Evolutionary conservation across 1,140 invertebrate species (phyloP).

Genomic region (Pectinophora gossypiella): DNA sequence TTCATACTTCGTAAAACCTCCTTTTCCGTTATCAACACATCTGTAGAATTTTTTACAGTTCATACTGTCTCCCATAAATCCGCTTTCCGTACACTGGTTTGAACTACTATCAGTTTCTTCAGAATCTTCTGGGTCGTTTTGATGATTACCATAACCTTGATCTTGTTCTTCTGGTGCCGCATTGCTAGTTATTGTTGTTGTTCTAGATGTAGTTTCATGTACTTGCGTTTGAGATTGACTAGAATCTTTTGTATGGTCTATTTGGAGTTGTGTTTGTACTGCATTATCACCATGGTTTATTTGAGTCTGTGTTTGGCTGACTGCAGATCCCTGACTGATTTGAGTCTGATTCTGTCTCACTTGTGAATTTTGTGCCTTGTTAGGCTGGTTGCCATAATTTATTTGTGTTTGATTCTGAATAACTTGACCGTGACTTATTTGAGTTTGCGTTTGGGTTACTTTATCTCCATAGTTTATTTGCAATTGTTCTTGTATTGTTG

Average conservation of each 20-base stretch:
- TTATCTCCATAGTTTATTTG: constrained; percentile 27
- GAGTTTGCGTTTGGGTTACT: constrained; percentile 25
- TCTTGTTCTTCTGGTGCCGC: constrained; percentile 1
- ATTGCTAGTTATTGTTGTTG: constrained; percentile 12
- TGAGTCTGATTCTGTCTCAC: constrained; percentile 26
- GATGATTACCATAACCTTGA: not conserved
- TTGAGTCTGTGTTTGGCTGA: constrained; percentile 25
- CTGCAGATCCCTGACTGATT: constrained; percentile 18
- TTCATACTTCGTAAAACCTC: constrained; percentile 76
- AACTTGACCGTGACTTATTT: constrained; percentile 23
- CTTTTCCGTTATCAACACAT: constrained; percentile 78
- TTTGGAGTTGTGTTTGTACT: constrained; percentile 26
- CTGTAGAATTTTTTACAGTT: constrained; percentile 82
- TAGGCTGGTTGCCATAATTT: constrained; percentile 23
- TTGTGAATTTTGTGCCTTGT: constrained; percentile 7
- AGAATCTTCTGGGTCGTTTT: not conserved
- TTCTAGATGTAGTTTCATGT: constrained; percentile 10
- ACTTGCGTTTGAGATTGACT: constrained; percentile 23
- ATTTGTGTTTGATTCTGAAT: constrained; percentile 34
- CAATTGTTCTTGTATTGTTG: constrained; percentile 22
- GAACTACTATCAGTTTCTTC: not conserved
- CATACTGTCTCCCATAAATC: constrained; percentile 72
- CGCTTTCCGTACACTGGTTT: constrained; percentile 25
- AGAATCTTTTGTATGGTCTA: constrained; percentile 24
- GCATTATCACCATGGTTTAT: constrained; percentile 18